Conservation (phyloP, 2,113 vertebrate species). For the Ondatra zibethicus region DNA sequence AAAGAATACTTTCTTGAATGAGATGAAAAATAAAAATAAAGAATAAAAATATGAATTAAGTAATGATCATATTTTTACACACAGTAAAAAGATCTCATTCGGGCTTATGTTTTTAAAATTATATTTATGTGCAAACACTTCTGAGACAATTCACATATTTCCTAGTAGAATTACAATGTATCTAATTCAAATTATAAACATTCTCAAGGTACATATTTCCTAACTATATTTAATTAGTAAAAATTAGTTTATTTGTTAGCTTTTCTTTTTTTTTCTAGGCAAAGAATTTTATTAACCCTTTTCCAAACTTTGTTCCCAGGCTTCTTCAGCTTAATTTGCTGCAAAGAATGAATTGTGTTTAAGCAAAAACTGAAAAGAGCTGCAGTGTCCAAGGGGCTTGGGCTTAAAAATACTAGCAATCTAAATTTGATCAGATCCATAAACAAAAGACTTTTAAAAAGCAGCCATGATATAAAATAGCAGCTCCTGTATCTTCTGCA, state of each 20-base stretch:
- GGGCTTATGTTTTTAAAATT: neutral
- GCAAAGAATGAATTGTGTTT: too few species aligned
- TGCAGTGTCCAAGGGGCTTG: too few species aligned
- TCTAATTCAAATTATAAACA: neutral
- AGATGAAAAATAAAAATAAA: slow-evolving; percentile 35
- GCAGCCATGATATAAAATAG: too few species aligned
- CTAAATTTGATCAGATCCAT: too few species aligned
- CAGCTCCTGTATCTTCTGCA: too few species aligned
- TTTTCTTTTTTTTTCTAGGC: too few species aligned
- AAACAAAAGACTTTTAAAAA: too few species aligned
- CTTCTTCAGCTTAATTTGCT: too few species aligned
- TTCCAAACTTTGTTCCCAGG: too few species aligned
- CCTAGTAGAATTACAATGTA: neutral
- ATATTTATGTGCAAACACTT: neutral
- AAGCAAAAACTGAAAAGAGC: too few species aligned
- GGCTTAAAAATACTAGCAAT: too few species aligned
- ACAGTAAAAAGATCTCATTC: neutral
- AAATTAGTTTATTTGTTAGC: neutral
- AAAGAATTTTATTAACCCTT: too few species aligned
- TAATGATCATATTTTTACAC: neutral
- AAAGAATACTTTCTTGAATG: neutral
- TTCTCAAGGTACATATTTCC: neutral
- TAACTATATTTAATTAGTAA: neutral
- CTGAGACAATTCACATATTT: neutral
- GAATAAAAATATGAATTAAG: neutral